A percentile compares a stretch with the other conserved stretches of the same genome.
Conservation (phyloP, 2,797 vertebrate species). For the Acipenser ruthenus region DNA sequence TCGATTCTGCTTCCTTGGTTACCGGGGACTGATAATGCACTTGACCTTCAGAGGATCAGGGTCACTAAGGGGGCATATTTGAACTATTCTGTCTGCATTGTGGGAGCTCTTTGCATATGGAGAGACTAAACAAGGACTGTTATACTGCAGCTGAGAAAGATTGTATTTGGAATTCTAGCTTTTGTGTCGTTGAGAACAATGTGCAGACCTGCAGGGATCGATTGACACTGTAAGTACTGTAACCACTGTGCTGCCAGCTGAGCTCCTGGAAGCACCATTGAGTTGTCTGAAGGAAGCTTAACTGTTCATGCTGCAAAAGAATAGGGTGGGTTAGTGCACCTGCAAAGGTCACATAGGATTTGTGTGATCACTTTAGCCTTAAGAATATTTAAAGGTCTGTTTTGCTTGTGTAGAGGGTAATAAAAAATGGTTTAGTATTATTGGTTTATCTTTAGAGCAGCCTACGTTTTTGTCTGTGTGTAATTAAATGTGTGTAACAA, state of each 20-base stretch:
- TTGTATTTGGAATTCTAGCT: slow-evolving; percentile 1
- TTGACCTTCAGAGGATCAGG: slow-evolving; percentile 48
- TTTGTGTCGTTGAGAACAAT: slow-evolving; percentile 38
- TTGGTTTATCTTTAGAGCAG: too few relatives aligned
- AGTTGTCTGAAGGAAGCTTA: slow-evolving; percentile 1
- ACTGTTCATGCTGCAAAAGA: background rate
- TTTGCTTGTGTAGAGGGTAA: too few relatives aligned
- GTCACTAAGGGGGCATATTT: slow-evolving; percentile 41
- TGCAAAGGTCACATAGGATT: background rate
- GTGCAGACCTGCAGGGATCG: slow-evolving; percentile 34
- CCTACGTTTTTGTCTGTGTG: too few relatives aligned
- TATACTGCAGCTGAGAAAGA: slow-evolving; percentile 20
- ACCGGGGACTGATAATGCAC: slow-evolving; percentile 37
- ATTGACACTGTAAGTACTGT: slow-evolving; percentile 34
- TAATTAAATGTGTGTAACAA: too few relatives aligned
- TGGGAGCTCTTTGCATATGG: slow-evolving; percentile 10
- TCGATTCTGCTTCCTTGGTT: slow-evolving; percentile 48
- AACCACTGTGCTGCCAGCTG: slow-evolving; percentile 18
- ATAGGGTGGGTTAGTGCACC: background rate
- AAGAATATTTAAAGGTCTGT: too few relatives aligned
- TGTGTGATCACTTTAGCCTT: background rate
- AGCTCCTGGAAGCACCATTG: slow-evolving; percentile 14
- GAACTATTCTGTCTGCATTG: slow-evolving; percentile 36
- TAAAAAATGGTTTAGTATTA: too few relatives aligned
- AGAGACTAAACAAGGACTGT: slow-evolving; percentile 16